phyloP scores from a whole-genome alignment of 2,797 vertebrate genomes.

The Loris lydekkerianus region DNA sequence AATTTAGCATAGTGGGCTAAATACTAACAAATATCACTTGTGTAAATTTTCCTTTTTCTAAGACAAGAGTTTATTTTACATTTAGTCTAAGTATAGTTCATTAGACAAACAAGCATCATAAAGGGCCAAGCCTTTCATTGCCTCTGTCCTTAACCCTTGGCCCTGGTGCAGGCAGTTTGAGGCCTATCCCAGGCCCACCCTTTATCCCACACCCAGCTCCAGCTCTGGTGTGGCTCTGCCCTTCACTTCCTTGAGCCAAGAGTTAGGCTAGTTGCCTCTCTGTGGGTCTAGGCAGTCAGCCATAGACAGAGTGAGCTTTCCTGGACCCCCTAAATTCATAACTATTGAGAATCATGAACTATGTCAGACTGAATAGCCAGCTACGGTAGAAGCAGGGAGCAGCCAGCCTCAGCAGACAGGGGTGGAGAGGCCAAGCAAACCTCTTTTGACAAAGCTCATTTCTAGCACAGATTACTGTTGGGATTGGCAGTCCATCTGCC shows the following conservation, averaged over 20 bases:
- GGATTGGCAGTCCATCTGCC: conserved; percentile 70
- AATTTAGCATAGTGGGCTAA: neutral
- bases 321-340: neutral
- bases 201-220: accelerated
- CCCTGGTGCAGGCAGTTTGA: neutral
- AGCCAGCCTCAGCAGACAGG: conserved; percentile 53
- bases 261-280: neutral
- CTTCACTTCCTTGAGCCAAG: neutral
- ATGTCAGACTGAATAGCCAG: conserved; percentile 38
- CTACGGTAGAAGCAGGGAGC: neutral
- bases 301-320: neutral
- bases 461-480: conserved; percentile 65
- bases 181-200: neutral
- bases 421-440: conserved; percentile 28
- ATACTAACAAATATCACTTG: conserved; percentile 33
- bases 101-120: neutral
- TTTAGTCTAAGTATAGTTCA: conserved; percentile 57
- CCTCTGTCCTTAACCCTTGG: neutral
- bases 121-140: neutral
- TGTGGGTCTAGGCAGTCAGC: neutral
- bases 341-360: neutral
- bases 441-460: conserved; percentile 57
- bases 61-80: neutral
- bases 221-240: neutral
- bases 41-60: conserved; percentile 47